Evolutionary conservation across 2,113 vertebrate genomes (phyloP).

Genomic region (Odocoileus virginianus): DNA sequence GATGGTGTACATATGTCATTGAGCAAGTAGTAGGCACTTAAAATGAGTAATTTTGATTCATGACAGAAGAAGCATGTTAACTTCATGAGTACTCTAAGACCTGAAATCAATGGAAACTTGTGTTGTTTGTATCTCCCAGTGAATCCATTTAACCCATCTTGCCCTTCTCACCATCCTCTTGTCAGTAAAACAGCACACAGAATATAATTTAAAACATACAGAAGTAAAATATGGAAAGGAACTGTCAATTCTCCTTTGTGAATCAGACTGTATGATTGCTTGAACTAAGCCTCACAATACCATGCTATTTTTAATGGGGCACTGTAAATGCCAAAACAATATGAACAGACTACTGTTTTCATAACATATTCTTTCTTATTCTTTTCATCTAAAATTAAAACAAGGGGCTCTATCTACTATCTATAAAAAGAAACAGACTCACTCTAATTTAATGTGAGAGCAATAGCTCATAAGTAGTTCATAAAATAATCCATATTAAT

Average conservation of each 20-base stretch:
- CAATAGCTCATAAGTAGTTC: background rate
- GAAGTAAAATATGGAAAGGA: background rate
- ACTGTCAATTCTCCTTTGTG: background rate
- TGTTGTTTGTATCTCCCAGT: background rate
- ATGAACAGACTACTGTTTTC: conserved; percentile 3
- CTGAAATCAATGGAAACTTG: background rate
- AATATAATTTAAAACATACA: background rate
- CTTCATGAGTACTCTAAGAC: background rate
- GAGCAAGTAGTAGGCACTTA: background rate
- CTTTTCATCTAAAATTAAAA: background rate
- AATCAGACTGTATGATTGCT: background rate
- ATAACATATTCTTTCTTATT: conserved; percentile 34
- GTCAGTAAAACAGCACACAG: background rate
- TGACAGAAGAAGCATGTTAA: background rate
- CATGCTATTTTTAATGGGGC: background rate
- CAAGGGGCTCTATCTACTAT: conserved; percentile 19
- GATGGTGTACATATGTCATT: background rate
- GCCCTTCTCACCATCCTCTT: background rate
- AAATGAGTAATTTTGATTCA: background rate
- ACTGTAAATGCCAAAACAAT: conserved; percentile 11
- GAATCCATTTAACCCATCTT: background rate
- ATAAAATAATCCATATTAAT: conserved; percentile 15
- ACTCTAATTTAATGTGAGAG: background rate
- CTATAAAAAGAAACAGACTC: background rate
- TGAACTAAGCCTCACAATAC: background rate